Conservation (phyloP, 2,113 vertebrate genomes). For the Lota lota region DNA sequence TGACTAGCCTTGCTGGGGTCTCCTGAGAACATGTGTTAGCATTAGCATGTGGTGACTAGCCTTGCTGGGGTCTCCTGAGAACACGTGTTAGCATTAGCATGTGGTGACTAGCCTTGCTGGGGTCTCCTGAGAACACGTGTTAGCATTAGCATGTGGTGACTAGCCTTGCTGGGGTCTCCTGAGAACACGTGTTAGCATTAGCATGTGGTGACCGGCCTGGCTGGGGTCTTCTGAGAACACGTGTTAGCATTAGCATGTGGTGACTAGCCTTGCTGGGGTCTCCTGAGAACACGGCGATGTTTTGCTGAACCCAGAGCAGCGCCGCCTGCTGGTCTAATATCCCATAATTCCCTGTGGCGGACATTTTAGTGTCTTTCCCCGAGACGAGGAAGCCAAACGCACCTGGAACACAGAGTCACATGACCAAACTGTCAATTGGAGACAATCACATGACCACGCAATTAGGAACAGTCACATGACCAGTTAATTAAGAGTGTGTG, state of each 20-base stretch:
- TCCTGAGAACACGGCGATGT: constrained; percentile 72
- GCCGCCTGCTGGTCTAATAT: constrained; percentile 77
- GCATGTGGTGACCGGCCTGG: not conserved
- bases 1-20: too few species aligned
- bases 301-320: constrained; percentile 71
- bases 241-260: not conserved
- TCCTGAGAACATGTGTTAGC: too few species aligned
- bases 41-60: too few species aligned
- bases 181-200: too few species aligned
- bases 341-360: constrained; percentile 72
- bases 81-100: not conserved
- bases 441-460: not conserved
- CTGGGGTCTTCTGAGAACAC: not conserved
- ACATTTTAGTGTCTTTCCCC: constrained; percentile 61
- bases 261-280: constrained; percentile 67
- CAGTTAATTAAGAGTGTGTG: too few species aligned
- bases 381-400: constrained; percentile 78
- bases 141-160: too few species aligned
- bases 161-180: too few species aligned
- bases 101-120: constrained; percentile 57
- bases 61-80: not conserved
- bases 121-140: constrained; percentile 68
- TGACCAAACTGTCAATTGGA: not conserved
- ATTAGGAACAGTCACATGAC: too few species aligned
- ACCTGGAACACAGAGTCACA: constrained; percentile 43